Percentiles rank a stretch among this genome's conserved stretches.
These are phyloP conservation scores for Hormiphora californensis DNA, from an alignment of 37 sponge, comb jelly and placozoan species.

Conservation along the genomic window DNA sequence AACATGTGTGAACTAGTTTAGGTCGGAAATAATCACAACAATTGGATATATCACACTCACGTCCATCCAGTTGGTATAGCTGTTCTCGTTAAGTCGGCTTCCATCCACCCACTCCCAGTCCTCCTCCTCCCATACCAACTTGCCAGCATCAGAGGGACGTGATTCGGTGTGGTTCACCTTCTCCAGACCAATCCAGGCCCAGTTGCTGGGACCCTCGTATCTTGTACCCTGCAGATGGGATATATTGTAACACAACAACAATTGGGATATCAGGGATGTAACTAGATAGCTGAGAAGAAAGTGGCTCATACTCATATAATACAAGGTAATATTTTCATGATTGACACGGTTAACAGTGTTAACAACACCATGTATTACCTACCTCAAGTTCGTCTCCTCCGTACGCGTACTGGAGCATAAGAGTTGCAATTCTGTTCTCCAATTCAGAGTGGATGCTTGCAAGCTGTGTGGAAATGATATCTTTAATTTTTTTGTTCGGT, in stretches of 20 bases:
- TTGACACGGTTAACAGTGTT: not conserved
- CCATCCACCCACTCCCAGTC: constrained; percentile 2
- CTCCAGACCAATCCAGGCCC: constrained; percentile 12
- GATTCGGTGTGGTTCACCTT: not conserved
- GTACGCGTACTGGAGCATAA: not conserved
- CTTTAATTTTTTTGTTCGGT: too few species aligned
- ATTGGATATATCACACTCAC: too few species aligned
- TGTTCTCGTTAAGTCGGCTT: not conserved
- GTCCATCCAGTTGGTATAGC: not conserved
- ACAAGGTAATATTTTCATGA: not conserved
- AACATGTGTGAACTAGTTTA: too few species aligned
- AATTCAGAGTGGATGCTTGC: not conserved
- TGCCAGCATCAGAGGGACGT: not conserved
- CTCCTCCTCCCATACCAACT: constrained; percentile 18
- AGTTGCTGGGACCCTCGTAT: not conserved
- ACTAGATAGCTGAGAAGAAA: too few species aligned
- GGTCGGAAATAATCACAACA: too few species aligned
- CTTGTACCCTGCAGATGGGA: not conserved
- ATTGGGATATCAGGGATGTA: too few species aligned
- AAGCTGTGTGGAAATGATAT: too few species aligned
- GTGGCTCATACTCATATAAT: too few species aligned
- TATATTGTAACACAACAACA: too few species aligned
- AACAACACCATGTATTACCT: not conserved
- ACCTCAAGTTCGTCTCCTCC: constrained; percentile 13
- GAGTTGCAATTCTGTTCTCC: not conserved